phyloP scores from a whole-genome alignment of 2,113 vertebrate genomes.

The Barnardius zonarius region DNA sequence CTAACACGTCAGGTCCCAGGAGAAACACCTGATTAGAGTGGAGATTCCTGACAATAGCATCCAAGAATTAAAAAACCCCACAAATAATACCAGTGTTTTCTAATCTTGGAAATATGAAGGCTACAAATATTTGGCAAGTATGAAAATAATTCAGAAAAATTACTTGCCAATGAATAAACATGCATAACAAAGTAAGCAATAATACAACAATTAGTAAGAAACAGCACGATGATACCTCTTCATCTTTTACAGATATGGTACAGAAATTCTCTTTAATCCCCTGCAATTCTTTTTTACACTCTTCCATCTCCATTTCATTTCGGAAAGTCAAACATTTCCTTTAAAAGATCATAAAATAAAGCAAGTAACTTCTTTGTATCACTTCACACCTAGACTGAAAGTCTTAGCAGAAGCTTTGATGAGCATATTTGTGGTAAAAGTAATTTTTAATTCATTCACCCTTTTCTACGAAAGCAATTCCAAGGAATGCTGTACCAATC shows the following conservation, averaged over 20 bases:
- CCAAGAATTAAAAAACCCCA: background rate
- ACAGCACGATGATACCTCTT: conserved; percentile 42
- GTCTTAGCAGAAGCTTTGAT: background rate
- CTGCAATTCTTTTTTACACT: conserved; percentile 15
- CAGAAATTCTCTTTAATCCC: conserved; percentile 55
- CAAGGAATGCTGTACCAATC: background rate
- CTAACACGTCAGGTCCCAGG: background rate
- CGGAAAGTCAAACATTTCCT: conserved; percentile 65
- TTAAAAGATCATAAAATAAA: conserved; percentile 54
- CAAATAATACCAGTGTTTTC: background rate
- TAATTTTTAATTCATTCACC: background rate
- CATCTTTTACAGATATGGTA: conserved; percentile 21
- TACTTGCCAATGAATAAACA: background rate
- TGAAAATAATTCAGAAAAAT: background rate
- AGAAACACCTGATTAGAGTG: background rate
- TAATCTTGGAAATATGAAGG: background rate
- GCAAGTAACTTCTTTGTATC: background rate
- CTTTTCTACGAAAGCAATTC: background rate
- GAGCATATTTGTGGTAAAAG: background rate
- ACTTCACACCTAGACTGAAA: background rate
- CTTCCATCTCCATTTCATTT: conserved; percentile 7
- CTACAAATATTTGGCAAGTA: background rate
- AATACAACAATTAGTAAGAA: background rate
- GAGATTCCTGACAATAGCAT: background rate
- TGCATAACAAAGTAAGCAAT: background rate